Conservation (phyloP, 2,888 invertebrate species). For the Chalcis sispes region DNA sequence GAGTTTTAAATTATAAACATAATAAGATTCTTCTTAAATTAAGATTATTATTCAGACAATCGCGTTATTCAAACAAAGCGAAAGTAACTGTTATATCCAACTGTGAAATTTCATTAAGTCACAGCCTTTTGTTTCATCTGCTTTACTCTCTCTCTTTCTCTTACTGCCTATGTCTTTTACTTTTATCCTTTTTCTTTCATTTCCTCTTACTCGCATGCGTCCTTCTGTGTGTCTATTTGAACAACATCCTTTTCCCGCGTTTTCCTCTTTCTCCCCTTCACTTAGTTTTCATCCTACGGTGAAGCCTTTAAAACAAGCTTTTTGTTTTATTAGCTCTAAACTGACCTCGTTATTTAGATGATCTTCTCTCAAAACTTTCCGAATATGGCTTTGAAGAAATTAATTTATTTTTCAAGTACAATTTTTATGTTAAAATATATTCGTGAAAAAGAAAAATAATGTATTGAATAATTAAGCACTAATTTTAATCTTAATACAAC, state of each 20-base stretch:
- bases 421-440: background rate
- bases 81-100: conserved; percentile 8
- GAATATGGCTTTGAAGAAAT: conserved; percentile 37
- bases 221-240: background rate
- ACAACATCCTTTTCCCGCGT: background rate
- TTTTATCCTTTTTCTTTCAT: conserved; percentile 35
- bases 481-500: no score
- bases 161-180: conserved; percentile 12
- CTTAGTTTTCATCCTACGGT: conserved; percentile 21
- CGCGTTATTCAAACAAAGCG: conserved; percentile 28
- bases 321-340: conserved; percentile 15
- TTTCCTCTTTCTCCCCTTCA: background rate
- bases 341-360: conserved; percentile 33
- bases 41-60: conserved; percentile 24
- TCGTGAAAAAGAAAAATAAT: no score
- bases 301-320: conserved; percentile 23
- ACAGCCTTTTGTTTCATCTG: conserved; percentile 28
- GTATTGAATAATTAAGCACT: no score
- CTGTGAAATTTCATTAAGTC: conserved; percentile 46
- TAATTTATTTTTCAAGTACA: conserved; percentile 17
- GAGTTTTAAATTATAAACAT: background rate
- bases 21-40: conserved; percentile 12
- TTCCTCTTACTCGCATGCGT: conserved; percentile 14
- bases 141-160: conserved; percentile 20
- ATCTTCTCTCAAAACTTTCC: no score